phyloP scores from a whole-genome alignment of 2,888 invertebrate species.

The Rutpela maculata region DNA sequence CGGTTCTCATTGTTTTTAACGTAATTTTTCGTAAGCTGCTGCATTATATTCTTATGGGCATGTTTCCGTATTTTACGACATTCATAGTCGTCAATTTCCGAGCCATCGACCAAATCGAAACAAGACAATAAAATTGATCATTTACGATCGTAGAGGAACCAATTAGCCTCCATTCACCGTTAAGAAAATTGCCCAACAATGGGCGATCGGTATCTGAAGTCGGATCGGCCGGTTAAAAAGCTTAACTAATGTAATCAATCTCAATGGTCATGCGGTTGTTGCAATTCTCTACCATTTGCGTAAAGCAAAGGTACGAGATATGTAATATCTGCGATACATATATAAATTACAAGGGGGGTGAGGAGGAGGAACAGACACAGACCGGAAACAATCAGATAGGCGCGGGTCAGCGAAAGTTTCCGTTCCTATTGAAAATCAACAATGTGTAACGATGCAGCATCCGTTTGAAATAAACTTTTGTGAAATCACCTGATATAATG shows the following conservation, averaged over 20 bases:
- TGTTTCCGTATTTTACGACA: slow-evolving; percentile 37
- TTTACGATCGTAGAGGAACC: slow-evolving; percentile 39
- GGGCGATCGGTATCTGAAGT: slow-evolving; percentile 43
- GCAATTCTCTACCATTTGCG: slow-evolving; percentile 13
- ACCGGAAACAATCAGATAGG: slow-evolving; percentile 72
- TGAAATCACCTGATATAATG: slow-evolving; percentile 62
- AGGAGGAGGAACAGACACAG: slow-evolving; percentile 54
- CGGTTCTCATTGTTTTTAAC: not conserved
- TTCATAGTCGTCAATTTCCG: slow-evolving; percentile 25
- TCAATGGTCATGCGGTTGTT: not conserved
- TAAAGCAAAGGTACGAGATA: slow-evolving; percentile 26
- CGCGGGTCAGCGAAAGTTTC: slow-evolving; percentile 73
- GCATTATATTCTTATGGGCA: slow-evolving; percentile 29
- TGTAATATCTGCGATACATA: slow-evolving; percentile 41
- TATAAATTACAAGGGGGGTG: slow-evolving; percentile 35
- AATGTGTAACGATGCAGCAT: slow-evolving; percentile 73
- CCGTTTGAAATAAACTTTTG: slow-evolving; percentile 66
- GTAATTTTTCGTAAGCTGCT: not conserved
- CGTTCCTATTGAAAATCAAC: slow-evolving; percentile 73
- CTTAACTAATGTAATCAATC: slow-evolving; percentile 13
- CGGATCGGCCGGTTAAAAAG: not conserved
- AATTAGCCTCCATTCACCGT: slow-evolving; percentile 43
- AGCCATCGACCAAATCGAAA: slow-evolving; percentile 39
- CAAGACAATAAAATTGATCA: slow-evolving; percentile 46
- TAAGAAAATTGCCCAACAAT: slow-evolving; percentile 46